A percentile compares a stretch with the other conserved stretches of the same genome.
These are phyloP conservation scores for Sminthurides bifidus DNA, from an alignment of 1,140 invertebrate species.

Conservation along the genomic window DNA sequence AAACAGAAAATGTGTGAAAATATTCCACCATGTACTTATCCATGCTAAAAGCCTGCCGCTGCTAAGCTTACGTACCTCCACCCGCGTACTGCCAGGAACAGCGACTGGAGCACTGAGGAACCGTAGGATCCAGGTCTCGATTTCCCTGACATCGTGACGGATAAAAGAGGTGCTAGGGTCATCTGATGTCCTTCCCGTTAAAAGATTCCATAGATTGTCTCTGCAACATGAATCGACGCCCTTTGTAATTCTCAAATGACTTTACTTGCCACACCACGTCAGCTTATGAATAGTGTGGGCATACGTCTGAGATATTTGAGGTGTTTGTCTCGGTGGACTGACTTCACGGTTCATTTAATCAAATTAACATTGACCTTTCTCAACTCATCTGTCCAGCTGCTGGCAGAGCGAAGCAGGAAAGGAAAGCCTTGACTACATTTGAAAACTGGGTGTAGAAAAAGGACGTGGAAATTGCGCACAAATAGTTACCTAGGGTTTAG, in stretches of 20 bases:
- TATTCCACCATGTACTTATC: background rate
- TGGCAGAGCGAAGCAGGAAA: background rate
- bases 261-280: too few relatives aligned
- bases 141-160: conserved; percentile 89
- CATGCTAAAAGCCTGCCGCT: background rate
- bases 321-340: background rate
- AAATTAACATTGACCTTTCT: background rate
- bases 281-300: too few relatives aligned
- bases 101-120: conserved; percentile 92
- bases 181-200: conserved; percentile 55
- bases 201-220: conserved; percentile 82
- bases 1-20: background rate
- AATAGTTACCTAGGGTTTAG: conserved; percentile 57
- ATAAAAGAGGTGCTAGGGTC: conserved; percentile 67
- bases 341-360: background rate
- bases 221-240: conserved; percentile 41
- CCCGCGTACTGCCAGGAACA: conserved; percentile 87
- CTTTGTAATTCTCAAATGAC: background rate
- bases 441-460: too few relatives aligned
- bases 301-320: too few relatives aligned
- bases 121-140: conserved; percentile 96
- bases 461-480: too few relatives aligned
- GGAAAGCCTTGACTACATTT: too few relatives aligned
- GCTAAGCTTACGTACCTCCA: conserved; percentile 51
- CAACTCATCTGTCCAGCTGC: background rate